Base-by-base conservation (phyloP, 2,113 vertebrate species). In the Cryptomyrus ogoouensis region DNA sequence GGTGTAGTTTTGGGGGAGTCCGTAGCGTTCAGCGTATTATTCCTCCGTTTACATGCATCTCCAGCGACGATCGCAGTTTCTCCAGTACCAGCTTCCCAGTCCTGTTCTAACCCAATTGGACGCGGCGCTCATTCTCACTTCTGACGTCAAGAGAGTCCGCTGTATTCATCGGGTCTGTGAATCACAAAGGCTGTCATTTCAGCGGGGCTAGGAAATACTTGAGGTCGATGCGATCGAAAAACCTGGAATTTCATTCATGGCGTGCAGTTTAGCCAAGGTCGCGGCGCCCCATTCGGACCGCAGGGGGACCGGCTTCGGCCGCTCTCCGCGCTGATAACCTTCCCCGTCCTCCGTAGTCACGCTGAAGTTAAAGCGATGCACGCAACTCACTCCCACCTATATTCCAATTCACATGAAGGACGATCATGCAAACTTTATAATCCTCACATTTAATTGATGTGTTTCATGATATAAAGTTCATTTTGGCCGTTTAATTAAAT, bases 91-190 rank as follows among this genome's bases (percentile, higher is more conserved):
- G 91, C 94, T 94, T 53, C 24, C 83, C 83, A 84, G 83, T 47
- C n/a, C 27, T 53, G 24, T 89, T 89, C 93, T 93, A 93, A 94
- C 94, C 94, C 94, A 70, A 93, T 95, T 95, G 94, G 95, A 94
- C 95, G 94, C 95, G 93, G 94, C 95, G 95, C 95, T 95, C 94
- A 95, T 95, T 95, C 96, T 95, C 95, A 93, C 93, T 93, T 95
- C 95, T 97, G 96, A 96, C 96, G 96, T 96, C 96, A 96, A 95
- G 91, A 95, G 94, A 94, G 95, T 95, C 95, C 95, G 93, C 95
- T 96, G 93, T 94, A 95, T 95, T 96, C 96, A 95, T 92, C 92
- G 91, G 92, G 92, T 91, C 95, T 93, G 91, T 93, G 91, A 93
- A 93, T 92, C 92, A 93, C 90, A 90, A 90, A 89, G n/a, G 80